Base-by-base conservation (phyloP, 2,113 vertebrate genomes). In the Eonycteris spelaea region DNA sequence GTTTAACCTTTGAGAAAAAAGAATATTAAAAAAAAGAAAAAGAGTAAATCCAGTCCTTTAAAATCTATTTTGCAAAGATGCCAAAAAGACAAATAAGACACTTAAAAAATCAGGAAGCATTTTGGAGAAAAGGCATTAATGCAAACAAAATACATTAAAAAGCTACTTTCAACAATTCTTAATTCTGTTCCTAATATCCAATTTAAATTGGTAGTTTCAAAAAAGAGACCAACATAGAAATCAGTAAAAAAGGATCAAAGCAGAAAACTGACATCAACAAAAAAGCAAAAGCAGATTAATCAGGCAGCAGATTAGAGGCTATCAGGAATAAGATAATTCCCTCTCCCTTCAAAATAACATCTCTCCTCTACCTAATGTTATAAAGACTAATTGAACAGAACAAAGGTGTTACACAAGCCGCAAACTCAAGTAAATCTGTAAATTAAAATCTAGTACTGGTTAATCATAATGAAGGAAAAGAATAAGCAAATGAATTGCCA, bases 381-480 rank as follows among this genome's bases (percentile, higher is more conserved):
- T 6, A 73, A 95, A 86, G 28, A 75, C 26, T 80, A 86, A 79
- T 1, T 65, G 11, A 43, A 86, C 57, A 96, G 30, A 83, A 43
- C 61, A 53, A 59, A 91, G 30, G n/a, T 75, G 79, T 67, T 61
- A 83, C 19, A 51, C 10, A 94, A 90, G 57, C 33, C 15, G 86
- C 45, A 86, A 65, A 65, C 45, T 71, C 24, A 71, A 89, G 53
- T 55, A 90, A 70, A 83, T 70, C 10, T 65, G 16, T 38, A 77
- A 43, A 78, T 78, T 90, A 93, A 95, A 89, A 84, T 71, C 63
- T 67, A 86, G 38, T 73, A 48, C 68, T 24, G 6, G 43, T 63
- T 80, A 94, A 80, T 79, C 73, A 55, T 28, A 92, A 70, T 30
- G 12, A 89, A 86, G 84, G 59, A 97, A 92, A 92, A 95, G 28